phyloP scores from a whole-genome alignment of 2,113 vertebrate species.

The Dolichallabes microphthalmus region DNA sequence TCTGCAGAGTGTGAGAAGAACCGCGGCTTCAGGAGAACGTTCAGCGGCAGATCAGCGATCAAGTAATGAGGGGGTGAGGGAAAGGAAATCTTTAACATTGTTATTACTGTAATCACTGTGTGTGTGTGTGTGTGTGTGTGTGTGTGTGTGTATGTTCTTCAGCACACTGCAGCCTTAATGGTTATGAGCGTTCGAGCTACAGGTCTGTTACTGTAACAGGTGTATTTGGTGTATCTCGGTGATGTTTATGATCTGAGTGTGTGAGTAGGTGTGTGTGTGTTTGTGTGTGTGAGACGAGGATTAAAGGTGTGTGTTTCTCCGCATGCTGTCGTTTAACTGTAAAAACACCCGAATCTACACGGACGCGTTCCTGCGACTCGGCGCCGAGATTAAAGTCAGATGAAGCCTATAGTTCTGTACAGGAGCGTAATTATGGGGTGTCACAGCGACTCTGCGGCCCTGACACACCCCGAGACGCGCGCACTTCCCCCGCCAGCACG shows the following conservation, averaged over 20 bases:
- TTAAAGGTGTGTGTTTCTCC: neutral
- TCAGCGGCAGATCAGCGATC: too few relatives aligned
- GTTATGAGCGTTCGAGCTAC: neutral
- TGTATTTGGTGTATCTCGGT: neutral
- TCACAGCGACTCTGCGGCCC: neutral
- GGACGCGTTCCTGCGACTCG: neutral
- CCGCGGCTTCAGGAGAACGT: too few relatives aligned
- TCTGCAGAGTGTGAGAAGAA: too few relatives aligned
- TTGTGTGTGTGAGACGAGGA: neutral
- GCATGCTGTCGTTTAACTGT: neutral
- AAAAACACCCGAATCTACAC: neutral
- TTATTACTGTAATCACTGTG: too few relatives aligned
- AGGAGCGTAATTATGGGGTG: conserved; percentile 1
- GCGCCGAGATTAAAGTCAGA: neutral
- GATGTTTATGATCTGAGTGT: neutral
- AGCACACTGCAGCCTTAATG: neutral
- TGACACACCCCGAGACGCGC: neutral
- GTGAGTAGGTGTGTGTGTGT: neutral
- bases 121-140: too few relatives aligned
- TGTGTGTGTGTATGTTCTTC: too few relatives aligned
- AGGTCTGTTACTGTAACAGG: neutral
- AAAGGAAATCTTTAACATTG: too few relatives aligned
- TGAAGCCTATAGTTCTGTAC: neutral
- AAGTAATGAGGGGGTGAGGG: too few relatives aligned
- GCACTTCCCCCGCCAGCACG: neutral